A percentile compares a stretch with the other conserved stretches of the same genome.
Conservation (phyloP, 2,797 vertebrate genomes). For the Parotocinclus haroldoi region DNA sequence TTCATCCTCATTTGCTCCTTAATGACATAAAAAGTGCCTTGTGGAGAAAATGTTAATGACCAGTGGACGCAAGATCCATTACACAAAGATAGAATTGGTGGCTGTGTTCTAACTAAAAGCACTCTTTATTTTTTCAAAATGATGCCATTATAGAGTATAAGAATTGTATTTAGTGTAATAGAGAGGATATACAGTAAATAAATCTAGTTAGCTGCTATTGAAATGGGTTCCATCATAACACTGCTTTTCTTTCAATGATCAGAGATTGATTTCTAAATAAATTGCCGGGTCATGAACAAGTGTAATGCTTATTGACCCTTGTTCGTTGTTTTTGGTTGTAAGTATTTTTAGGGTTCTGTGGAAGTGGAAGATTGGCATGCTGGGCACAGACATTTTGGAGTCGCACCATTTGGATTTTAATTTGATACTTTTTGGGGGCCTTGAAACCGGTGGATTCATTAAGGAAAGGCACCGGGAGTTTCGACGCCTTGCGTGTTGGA, state of each 20-base stretch:
- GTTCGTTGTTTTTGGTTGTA: slow-evolving; percentile 58
- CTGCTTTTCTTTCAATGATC: slow-evolving; percentile 2
- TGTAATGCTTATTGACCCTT: slow-evolving; percentile 61
- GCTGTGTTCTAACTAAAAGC: slow-evolving; percentile 61
- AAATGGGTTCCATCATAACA: slow-evolving; percentile 57
- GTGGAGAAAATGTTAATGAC: slow-evolving; percentile 81
- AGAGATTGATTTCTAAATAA: slow-evolving; percentile 53
- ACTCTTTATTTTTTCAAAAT: slow-evolving; percentile 55
- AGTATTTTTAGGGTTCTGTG: slow-evolving; percentile 56
- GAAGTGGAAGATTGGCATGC: slow-evolving; percentile 52
- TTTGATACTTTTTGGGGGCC: slow-evolving; percentile 55
- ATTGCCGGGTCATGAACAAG: slow-evolving; percentile 72
- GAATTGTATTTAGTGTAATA: slow-evolving; percentile 55
- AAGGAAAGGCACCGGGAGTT: slow-evolving; percentile 54
- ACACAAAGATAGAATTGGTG: slow-evolving; percentile 62
- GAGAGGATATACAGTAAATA: slow-evolving; percentile 55
- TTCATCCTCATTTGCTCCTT: slow-evolving; percentile 69
- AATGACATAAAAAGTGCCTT: slow-evolving; percentile 97
- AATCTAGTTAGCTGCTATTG: slow-evolving; percentile 71
- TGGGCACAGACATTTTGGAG: slow-evolving; percentile 46
- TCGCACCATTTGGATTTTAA: slow-evolving; percentile 55
- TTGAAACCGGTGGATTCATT: slow-evolving; percentile 51
- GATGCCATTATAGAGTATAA: slow-evolving; percentile 59
- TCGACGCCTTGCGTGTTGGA: slow-evolving; percentile 41
- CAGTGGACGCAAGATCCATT: slow-evolving; percentile 80